phyloP scores from a whole-genome alignment of 2,888 invertebrate species.

The Drosophila subquinaria region DNA sequence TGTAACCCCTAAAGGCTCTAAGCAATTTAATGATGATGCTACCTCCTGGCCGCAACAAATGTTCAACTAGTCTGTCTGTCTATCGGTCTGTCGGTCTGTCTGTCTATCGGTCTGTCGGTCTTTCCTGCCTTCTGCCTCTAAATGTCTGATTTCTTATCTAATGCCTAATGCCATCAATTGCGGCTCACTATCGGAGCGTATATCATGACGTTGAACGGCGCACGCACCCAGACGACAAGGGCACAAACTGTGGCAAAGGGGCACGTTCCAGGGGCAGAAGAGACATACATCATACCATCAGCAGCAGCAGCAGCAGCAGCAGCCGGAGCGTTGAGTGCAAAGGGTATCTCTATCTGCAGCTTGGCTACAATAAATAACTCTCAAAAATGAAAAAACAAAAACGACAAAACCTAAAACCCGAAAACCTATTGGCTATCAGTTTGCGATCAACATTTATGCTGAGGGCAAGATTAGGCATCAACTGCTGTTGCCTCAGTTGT shows the following conservation, averaged over 20 bases:
- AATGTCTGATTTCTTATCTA: constrained; percentile 84
- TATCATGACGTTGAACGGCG: constrained; percentile 67
- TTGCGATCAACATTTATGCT: constrained; percentile 64
- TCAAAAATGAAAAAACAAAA: constrained; percentile 2
- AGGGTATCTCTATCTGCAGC: constrained; percentile 71
- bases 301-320: constrained; percentile 21
- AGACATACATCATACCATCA: constrained; percentile 58
- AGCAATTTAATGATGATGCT: constrained; percentile 42
- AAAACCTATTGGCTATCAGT: constrained; percentile 63
- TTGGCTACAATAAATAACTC: constrained; percentile 61
- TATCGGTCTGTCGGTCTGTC: constrained; percentile 14
- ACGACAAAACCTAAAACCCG: constrained; percentile 12
- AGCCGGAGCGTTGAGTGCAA: constrained; percentile 32
- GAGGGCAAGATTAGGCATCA: constrained; percentile 63
- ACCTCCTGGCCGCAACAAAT: constrained; percentile 16
- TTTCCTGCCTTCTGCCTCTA: constrained; percentile 52
- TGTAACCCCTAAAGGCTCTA: constrained; percentile 20
- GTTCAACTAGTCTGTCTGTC: constrained; percentile 36
- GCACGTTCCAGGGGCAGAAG: constrained; percentile 15
- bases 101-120: constrained; percentile 12
- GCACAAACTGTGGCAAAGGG: background rate
- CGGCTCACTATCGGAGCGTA: constrained; percentile 68
- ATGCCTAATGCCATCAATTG: constrained; percentile 82
- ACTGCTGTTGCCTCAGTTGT: constrained; percentile 23
- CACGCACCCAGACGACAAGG: constrained; percentile 47